Evolutionary conservation across 2,113 vertebrate species (phyloP), one percentile per base, ranked within the genome.

Genomic region (Nicator chloris): DNA sequence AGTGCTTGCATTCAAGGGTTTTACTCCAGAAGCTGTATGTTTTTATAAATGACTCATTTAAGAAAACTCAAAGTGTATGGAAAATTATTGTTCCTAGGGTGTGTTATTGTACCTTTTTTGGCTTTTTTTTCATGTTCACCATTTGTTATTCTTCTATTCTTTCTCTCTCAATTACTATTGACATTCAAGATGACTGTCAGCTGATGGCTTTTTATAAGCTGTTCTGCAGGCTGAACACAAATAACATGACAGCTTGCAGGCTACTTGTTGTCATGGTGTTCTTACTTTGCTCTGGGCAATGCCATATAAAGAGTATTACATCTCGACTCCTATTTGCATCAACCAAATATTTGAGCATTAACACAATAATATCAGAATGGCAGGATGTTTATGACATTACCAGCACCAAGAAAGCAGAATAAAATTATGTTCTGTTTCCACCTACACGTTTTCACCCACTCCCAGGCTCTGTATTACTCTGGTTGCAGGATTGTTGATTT

Each of bases 241-340:
- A 97, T 95, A 96, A 96, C 88, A 94, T 88, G 91, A 94, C 96
- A 98, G 90, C 72, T 95, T 97, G 88, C 71, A 90, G 80, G 91
- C 86, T 97, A 96, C 92, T 96, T 97, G 93, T 96, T 97, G 95
- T 95, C 91, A 88, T 97, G 91, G 90, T 95, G 87, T 90, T 97
- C 88, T 88, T 94, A 63, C 68, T 96, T 77, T 95, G 91, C 93
- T 97, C 93, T 96, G 88, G 93, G 95, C 87, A 97, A 95, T 92
- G 95, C 90, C 86, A 96, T 97, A 95, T 97, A 97, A 94, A 97
- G 85, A 96, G 93, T 97, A 95, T 95, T 97, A 95, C 88, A 94
- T 92, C 82, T 96, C 59, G 24, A 64, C 93, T 97, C 78, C 82
- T 90, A 89, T 97, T 97, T 97, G 82, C 81, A 96, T 97, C 95